phyloP scores from a whole-genome alignment of 1,140 invertebrate genomes.

The Vanessa tameamea region DNA sequence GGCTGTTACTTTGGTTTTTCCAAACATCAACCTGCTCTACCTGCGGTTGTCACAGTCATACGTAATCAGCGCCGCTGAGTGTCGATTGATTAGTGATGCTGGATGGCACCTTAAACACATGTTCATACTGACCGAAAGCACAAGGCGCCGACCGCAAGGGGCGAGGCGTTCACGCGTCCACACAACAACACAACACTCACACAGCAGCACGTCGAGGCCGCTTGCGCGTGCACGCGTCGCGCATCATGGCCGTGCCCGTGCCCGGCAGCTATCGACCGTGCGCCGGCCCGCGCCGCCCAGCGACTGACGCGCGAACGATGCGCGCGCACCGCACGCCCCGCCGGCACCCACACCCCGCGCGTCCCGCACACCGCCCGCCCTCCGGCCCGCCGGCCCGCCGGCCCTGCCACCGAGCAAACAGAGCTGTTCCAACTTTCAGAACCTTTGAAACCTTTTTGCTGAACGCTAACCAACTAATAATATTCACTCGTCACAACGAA shows the following conservation, averaged over 20 bases:
- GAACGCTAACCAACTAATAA: conserved; percentile 10
- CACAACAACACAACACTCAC: conserved; percentile 59
- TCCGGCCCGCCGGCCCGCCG: conserved; percentile 37
- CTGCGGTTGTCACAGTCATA: conserved; percentile 33
- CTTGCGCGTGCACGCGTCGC: conserved; percentile 63
- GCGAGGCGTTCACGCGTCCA: conserved; percentile 40
- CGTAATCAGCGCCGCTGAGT: conserved; percentile 27
- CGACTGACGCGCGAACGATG: conserved; percentile 73
- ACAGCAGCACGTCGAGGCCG: conserved; percentile 50
- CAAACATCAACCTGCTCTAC: conserved; percentile 20
- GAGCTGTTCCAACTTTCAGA: conserved; percentile 44
- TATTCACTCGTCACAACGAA: not conserved
- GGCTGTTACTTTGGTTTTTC: not conserved
- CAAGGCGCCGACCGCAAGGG: conserved; percentile 42
- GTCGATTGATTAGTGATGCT: conserved; percentile 26
- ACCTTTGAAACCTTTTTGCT: conserved; percentile 26
- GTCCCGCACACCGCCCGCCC: conserved; percentile 35
- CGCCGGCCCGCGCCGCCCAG: conserved; percentile 74
- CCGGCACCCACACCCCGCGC: conserved; percentile 37
- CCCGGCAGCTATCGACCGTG: conserved; percentile 73
- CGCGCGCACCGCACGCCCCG: conserved; percentile 62
- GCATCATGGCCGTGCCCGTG: conserved; percentile 66
- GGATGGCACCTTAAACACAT: conserved; percentile 12
- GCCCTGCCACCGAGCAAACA: conserved; percentile 46
- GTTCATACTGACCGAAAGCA: conserved; percentile 57